Conservation (phyloP, 2,888 invertebrate genomes). For the Stenodera caucasica region DNA sequence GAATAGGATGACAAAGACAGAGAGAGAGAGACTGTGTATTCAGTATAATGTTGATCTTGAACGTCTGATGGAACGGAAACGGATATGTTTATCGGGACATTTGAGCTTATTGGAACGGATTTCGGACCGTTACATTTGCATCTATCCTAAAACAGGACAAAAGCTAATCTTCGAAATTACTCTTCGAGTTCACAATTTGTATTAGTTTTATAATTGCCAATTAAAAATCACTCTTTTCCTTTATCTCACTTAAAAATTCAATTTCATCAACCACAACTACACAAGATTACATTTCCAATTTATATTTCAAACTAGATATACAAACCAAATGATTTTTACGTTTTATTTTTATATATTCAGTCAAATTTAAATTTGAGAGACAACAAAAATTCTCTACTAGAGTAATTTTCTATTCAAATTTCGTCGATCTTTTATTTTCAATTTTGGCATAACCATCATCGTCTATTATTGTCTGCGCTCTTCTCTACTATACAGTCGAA, state of each 20-base stretch:
- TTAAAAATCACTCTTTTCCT: background rate
- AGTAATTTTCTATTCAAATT: background rate
- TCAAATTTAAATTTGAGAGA: background rate
- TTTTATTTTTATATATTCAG: background rate
- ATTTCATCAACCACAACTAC: background rate
- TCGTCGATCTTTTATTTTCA: background rate
- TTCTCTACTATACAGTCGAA: background rate
- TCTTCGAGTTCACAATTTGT: background rate
- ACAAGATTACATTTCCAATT: background rate
- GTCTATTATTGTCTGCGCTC: too few relatives aligned
- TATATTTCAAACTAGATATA: background rate
- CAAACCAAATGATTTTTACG: background rate
- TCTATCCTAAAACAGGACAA: slow-evolving; percentile 6
- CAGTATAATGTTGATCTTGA: slow-evolving; percentile 21
- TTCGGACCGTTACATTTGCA: slow-evolving; percentile 15
- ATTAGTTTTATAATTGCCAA: background rate
- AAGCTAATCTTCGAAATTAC: slow-evolving; percentile 3
- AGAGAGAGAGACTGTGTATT: slow-evolving; percentile 4
- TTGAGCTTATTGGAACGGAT: slow-evolving; percentile 13
- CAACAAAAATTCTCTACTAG: background rate
- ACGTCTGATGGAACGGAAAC: slow-evolving; percentile 20
- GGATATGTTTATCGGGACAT: slow-evolving; percentile 16
- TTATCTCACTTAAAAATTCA: slow-evolving; percentile 3
- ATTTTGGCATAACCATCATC: background rate
- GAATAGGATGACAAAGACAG: too few relatives aligned